Percentiles rank a stretch among this genome's conserved stretches.
These are phyloP conservation scores for Panzeria rudis DNA, from an alignment of 2,888 invertebrate species.

Conservation along the genomic window DNA sequence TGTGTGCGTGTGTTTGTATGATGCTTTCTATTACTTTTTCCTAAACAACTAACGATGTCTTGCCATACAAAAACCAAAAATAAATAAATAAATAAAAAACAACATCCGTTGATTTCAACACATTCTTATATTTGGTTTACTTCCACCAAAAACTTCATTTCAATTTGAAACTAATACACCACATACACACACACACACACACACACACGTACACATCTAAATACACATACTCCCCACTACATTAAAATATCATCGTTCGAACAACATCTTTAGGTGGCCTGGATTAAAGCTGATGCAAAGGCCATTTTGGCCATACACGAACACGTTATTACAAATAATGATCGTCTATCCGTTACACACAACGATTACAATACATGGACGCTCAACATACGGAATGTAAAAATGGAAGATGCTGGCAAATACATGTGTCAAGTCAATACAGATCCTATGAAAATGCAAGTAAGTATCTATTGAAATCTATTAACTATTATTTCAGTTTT, in stretches of 20 bases:
- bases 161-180: neutral
- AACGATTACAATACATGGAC: constrained; percentile 97
- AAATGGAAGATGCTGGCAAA: constrained; percentile 93
- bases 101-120: constrained; percentile 43
- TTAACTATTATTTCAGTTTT: neutral
- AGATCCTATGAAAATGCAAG: constrained; percentile 97
- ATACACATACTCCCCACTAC: constrained; percentile 6
- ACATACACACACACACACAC: constrained; percentile 24
- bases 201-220: constrained; percentile 26
- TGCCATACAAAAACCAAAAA: constrained; percentile 39
- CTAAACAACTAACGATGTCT: constrained; percentile 60
- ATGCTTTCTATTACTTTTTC: constrained; percentile 2
- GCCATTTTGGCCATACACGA: constrained; percentile 96
- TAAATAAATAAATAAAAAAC: constrained; percentile 15
- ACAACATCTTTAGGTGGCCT: constrained; percentile 89
- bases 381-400: constrained; percentile 92
- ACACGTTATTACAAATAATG: constrained; percentile 96
- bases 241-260: constrained; percentile 9
- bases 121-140: constrained; percentile 27
- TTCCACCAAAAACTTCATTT: constrained; percentile 32
- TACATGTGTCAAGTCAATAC: constrained; percentile 98
- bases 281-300: constrained; percentile 97
- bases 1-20: constrained; percentile 2
- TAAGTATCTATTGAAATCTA: constrained; percentile 81
- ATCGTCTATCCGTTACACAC: constrained; percentile 93